phyloP scores from a whole-genome alignment of 2,113 vertebrate genomes.

The Anhinga rufa region DNA sequence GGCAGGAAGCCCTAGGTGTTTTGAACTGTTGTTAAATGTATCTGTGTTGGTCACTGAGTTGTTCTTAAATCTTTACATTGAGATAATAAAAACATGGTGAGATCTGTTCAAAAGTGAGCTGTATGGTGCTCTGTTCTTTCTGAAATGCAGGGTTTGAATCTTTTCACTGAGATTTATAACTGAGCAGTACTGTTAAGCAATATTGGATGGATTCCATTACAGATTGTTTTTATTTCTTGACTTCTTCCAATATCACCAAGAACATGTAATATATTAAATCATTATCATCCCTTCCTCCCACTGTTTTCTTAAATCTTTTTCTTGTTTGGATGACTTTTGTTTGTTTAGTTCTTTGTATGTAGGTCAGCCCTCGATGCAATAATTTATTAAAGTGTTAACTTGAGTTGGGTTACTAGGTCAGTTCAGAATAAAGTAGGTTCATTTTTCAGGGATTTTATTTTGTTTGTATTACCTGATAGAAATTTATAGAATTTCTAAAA shows the following conservation, averaged over 20 bases:
- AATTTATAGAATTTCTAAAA: neutral
- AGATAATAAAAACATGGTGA: neutral
- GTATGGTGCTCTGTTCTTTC: neutral
- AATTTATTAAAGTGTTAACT: neutral
- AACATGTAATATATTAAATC: neutral
- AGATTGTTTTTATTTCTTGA: neutral
- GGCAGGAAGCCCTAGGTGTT: neutral
- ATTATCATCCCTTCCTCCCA: neutral
- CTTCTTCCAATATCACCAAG: neutral
- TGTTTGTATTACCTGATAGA: neutral
- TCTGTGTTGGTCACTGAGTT: neutral
- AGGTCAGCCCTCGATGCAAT: neutral
- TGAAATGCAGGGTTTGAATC: neutral
- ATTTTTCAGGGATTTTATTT: neutral
- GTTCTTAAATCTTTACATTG: neutral
- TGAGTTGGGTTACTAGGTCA: neutral
- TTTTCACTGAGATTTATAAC: neutral
- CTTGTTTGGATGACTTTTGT: neutral
- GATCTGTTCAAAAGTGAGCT: neutral
- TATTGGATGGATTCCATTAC: neutral
- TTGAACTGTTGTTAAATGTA: neutral
- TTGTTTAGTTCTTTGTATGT: neutral
- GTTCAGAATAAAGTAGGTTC: neutral
- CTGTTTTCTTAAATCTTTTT: neutral
- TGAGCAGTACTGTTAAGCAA: neutral